These are phyloP conservation scores for Oreochromis grahami DNA, from an alignment of 2,797 vertebrate species.

Conservation along the genomic window DNA sequence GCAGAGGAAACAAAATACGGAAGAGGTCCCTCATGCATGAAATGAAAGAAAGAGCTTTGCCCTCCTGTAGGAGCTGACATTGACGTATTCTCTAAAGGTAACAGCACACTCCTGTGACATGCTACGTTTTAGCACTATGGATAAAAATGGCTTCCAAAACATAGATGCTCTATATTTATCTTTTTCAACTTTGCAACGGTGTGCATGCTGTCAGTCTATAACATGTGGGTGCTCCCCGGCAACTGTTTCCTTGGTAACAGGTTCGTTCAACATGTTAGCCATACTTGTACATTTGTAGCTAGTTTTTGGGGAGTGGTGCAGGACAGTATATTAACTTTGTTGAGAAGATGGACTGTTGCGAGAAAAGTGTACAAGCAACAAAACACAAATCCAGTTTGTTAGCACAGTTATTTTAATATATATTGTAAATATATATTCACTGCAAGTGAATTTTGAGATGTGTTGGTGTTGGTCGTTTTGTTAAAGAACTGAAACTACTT, in stretches of 20 bases:
- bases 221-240: not conserved
- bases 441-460: not conserved
- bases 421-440: not conserved
- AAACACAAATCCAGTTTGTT: not conserved
- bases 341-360: not conserved
- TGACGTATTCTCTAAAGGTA: slow-evolving; percentile 18
- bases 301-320: not conserved
- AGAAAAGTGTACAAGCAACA: not conserved
- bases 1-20: slow-evolving; percentile 17
- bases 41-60: slow-evolving; percentile 42
- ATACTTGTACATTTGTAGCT: not conserved
- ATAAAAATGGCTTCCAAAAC: slow-evolving; percentile 1
- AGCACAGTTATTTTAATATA: not conserved
- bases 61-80: slow-evolving; percentile 16
- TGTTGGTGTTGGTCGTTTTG: not conserved
- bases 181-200: not conserved
- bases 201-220: not conserved
- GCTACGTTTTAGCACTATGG: not conserved
- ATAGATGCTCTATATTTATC: not conserved
- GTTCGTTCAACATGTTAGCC: not conserved
- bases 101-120: not conserved
- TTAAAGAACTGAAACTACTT: not conserved
- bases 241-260: slow-evolving; percentile 36
- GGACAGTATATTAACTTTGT: not conserved
- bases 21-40: slow-evolving; percentile 52